Base-by-base conservation (phyloP, 2,888 invertebrate species). In the Drosophila paranaensis region DNA sequence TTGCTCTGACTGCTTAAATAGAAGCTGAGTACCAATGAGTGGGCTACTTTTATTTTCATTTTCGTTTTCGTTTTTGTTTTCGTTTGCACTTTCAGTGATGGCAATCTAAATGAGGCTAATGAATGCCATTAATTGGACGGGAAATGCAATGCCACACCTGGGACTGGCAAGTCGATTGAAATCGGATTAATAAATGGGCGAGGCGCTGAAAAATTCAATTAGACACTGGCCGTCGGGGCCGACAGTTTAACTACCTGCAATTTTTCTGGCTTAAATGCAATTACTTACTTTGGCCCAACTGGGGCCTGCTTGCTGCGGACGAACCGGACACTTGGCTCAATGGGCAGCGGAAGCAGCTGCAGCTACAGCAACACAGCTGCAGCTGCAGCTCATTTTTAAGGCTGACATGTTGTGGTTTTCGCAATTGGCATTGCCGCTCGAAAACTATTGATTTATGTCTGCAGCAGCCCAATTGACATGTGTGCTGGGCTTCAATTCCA, bases 161-260 rank as follows among this genome's bases (percentile, higher is more conserved):
- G 66, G 68, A 69, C 60, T 46, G 53, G 60, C 63, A 69, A 71
- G 71, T 77, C 87, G 89, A 90, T 89, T 82, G 89, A 89, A 89
- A 89, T 89, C 89, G 74, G 89, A 84, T 89, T 89, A 89, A 90
- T 89, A 90, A 89, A 90, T 90, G 89, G 82, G 84, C 77, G 72
- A 66, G 76, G 72, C 57, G 56, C 75, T 70, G 71, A 70, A 84
- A 82, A 89, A 89, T 89, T 90, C 88, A 89, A 88, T 89, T 89
- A 89, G 85, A 74, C 75, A 77, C 40, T 30, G 62, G 55, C 60
- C 37, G 56, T 33, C 45, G 30, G 35, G 45, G 35, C 56, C 56
- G 67, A 57, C 50, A 60, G 67, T 57, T 75, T 86, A 83, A 83
- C 79, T 82, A 68, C 80, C 82, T 75, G 82, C 68, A 71, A 84